A percentile compares a stretch with the other conserved stretches of the same genome.
Evolutionary conservation across 2,113 vertebrate genomes (phyloP).

Genomic region (Murina feae): DNA sequence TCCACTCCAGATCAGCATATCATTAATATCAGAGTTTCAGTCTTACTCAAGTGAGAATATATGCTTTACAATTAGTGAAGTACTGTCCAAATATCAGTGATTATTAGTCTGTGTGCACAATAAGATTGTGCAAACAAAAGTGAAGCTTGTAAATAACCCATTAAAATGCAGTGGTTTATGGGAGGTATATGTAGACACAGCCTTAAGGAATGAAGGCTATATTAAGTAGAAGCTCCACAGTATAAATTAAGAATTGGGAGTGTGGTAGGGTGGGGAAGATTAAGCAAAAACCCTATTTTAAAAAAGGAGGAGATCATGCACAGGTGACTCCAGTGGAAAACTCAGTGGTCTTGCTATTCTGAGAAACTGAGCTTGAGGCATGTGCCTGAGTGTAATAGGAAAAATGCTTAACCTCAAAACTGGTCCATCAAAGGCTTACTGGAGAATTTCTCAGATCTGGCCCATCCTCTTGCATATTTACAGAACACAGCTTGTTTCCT

Average conservation of each 20-base stretch:
- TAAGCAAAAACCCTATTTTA: neutral
- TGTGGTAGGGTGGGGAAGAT: neutral
- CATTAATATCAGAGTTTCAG: neutral
- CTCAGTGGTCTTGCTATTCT: neutral
- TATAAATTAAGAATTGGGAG: neutral
- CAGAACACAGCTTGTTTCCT: neutral
- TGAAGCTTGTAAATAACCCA: conserved; percentile 1
- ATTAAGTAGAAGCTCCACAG: neutral
- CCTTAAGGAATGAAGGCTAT: neutral
- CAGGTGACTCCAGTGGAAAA: neutral
- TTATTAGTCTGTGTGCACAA: neutral
- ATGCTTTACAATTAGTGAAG: neutral
- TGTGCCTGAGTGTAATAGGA: neutral
- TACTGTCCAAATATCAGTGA: neutral
- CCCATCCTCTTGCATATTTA: neutral
- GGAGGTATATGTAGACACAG: neutral
- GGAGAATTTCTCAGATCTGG: neutral
- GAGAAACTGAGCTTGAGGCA: neutral
- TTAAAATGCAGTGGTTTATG: neutral
- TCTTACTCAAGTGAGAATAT: neutral
- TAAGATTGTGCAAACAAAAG: neutral
- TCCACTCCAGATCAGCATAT: neutral
- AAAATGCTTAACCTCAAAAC: neutral
- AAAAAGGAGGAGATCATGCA: neutral
- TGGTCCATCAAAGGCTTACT: neutral